These are phyloP conservation scores for Platalea minor DNA, from an alignment of 2,797 vertebrate genomes.

Conservation along the genomic window DNA sequence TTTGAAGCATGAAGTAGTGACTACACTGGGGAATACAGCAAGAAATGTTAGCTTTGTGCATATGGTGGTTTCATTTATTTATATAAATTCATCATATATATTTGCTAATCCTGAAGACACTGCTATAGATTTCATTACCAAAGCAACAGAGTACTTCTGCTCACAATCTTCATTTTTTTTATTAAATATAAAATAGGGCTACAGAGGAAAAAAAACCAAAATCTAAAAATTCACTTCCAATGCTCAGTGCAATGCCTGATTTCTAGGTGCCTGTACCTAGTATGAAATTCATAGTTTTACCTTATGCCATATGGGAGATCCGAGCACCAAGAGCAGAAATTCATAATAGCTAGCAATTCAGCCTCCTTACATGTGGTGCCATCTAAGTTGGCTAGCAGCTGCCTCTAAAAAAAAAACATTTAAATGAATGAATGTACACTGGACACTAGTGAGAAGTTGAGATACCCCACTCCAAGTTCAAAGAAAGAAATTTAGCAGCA, in stretches of 20 bases:
- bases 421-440: fast-evolving
- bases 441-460: background rate
- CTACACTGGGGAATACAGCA: background rate
- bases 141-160: background rate
- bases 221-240: background rate
- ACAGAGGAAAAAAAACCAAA: background rate
- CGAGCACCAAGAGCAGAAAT: background rate
- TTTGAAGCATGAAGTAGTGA: background rate
- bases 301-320: background rate
- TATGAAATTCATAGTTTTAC: background rate
- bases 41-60: background rate
- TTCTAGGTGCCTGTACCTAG: background rate
- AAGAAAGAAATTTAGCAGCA: background rate
- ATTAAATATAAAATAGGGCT: background rate
- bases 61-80: background rate
- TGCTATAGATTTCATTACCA: background rate
- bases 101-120: background rate
- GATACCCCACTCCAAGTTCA: background rate
- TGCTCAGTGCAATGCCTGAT: background rate
- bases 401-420: fast-evolving
- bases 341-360: background rate
- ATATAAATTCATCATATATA: background rate
- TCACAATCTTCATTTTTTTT: background rate
- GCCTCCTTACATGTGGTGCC: background rate
- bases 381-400: background rate